Evolutionary conservation across 2,888 invertebrate species (phyloP), one percentile per base, ranked within the genome.

Genomic region (Lithosia quadra): DNA sequence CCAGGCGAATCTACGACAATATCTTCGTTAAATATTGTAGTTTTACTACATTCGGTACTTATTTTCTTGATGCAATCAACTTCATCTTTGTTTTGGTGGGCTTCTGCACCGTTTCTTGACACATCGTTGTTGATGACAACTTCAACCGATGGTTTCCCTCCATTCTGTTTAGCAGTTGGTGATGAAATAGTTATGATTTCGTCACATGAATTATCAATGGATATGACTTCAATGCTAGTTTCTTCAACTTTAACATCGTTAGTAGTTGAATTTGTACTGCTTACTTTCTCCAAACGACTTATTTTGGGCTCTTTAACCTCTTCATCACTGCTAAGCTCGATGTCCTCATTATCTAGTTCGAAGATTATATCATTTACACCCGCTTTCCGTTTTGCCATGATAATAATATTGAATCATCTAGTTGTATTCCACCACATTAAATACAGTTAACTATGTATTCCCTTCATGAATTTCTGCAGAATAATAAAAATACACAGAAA

Each of bases 321-420:
- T 73, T 94, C 94, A 34, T 93, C 94, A 78, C 94, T 94, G 67
- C 94, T 95, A 58, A 90, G 78, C 82, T 89, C 92, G 73, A 93
- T 86, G 82, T 95, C 95, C 73, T 94, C 95, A 80, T 93, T 93
- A 77, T 95, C 93, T 77, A 95, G 89, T 89, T 95, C 95, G 85
- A 92, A 95, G 84, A 95, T 95, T 13, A 95, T 95, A 88, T 95
- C 91, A 71, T 92, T 92, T 36, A 95, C 91, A 58, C 83, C 90
- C 43, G 90, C 86, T 84, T 92, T 95, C 77, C 95, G 89, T 87
- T 94, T 95, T 22, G 95, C 87, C 95, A 95, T 95, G 74, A 67
- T 82, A 39, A 15, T 61, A 66, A 64, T 9, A 62, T 62, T 65
- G 59, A 65, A 55, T 71, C 77, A 79, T 81, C 13, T 65, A 74